These are phyloP conservation scores for Ifrita kowaldi DNA, from an alignment of 2,113 vertebrate genomes.

Conservation along the genomic window DNA sequence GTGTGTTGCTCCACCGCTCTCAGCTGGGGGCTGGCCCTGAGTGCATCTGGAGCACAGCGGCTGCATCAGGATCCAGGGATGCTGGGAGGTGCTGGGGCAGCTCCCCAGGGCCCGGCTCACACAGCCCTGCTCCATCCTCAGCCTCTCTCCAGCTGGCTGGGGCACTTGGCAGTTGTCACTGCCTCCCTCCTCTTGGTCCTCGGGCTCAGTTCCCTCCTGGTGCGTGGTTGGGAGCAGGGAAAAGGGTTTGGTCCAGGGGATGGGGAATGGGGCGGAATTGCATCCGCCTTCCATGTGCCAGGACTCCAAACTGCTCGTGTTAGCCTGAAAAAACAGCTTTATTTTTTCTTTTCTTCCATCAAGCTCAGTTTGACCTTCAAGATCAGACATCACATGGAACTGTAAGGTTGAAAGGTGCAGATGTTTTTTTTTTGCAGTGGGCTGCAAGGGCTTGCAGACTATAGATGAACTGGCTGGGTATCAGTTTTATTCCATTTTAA, in stretches of 20 bases:
- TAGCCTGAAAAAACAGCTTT: fast-evolving
- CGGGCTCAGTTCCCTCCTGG: not conserved
- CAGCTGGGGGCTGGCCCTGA: not conserved
- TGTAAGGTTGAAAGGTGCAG: not conserved
- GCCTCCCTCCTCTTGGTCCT: not conserved
- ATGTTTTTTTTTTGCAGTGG: not conserved
- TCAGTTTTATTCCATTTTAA: not conserved
- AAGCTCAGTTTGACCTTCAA: not conserved
- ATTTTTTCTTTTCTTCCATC: not conserved
- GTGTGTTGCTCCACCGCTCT: not conserved
- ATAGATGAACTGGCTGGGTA: not conserved
- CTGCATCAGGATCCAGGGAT: not conserved
- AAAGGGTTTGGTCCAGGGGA: not conserved
- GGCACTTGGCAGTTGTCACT: not conserved
- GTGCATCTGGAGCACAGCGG: not conserved
- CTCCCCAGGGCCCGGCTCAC: not conserved
- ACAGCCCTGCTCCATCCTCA: not conserved
- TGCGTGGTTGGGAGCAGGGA: fast-evolving
- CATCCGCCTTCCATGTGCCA: not conserved
- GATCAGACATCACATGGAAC: not conserved
- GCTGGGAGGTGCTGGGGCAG: not conserved
- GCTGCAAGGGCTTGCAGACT: not conserved
- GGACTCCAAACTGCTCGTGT: not conserved
- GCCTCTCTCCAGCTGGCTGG: not conserved
- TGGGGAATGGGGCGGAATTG: not conserved